A percentile compares a stretch with the other conserved stretches of the same genome.
These are phyloP conservation scores for Brachionus calyciflorus DNA, from an alignment of 1,140 invertebrate species.

Conservation along the genomic window DNA sequence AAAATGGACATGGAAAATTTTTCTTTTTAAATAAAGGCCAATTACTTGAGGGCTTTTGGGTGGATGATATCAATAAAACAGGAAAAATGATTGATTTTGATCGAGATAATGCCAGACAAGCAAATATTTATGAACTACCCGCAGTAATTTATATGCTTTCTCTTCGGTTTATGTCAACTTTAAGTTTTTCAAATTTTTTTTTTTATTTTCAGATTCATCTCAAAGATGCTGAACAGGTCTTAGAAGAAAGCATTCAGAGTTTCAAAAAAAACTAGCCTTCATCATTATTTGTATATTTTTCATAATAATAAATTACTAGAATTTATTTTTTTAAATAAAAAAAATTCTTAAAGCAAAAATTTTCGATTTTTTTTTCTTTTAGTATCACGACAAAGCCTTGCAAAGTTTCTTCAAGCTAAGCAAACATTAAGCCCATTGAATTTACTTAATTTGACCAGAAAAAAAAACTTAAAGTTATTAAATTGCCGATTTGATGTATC, in stretches of 20 bases:
- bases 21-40: conserved; percentile 60
- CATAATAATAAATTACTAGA: no score
- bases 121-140: conserved; percentile 60
- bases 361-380: no score
- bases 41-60: conserved; percentile 60
- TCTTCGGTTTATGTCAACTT: background rate
- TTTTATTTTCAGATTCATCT: conserved; percentile 53
- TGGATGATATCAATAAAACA: conserved; percentile 60
- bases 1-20: conserved; percentile 61
- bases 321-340: no score
- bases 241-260: conserved; percentile 54
- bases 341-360: no score
- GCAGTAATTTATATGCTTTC: conserved; percentile 51
- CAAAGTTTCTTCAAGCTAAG: no score
- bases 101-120: conserved; percentile 56
- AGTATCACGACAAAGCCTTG: no score
- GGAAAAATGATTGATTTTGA: conserved; percentile 60
- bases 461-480: no score
- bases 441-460: no score
- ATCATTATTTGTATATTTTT: no score
- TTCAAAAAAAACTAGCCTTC: conserved; percentile 53
- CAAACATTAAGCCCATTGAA: no score
- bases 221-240: conserved; percentile 51
- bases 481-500: no score
- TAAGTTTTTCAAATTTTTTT: background rate